These are phyloP conservation scores for Lutjanus argentimaculatus DNA, from an alignment of 2,797 vertebrate genomes.

Conservation along the genomic window DNA sequence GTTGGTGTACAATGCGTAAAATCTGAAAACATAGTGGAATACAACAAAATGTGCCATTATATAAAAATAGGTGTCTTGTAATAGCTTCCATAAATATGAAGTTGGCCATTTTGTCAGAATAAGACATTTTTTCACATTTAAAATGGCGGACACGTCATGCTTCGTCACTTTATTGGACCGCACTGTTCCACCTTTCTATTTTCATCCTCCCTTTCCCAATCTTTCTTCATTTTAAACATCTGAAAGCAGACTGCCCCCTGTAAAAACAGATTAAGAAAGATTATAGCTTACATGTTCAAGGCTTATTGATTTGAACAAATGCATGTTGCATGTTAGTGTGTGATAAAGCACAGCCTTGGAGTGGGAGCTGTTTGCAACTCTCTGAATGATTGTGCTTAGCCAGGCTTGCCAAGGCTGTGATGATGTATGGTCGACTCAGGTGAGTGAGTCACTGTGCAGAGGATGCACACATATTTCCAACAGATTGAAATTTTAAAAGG, in stretches of 20 bases:
- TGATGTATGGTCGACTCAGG: conserved; percentile 55
- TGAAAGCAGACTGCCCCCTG: conserved; percentile 26
- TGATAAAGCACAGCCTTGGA: conserved; percentile 62
- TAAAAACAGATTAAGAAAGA: conserved; percentile 68
- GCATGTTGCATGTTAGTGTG: conserved; percentile 60
- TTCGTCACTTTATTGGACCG: conserved; percentile 2
- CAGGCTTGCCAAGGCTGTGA: conserved; percentile 49
- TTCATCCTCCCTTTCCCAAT: conserved; percentile 25
- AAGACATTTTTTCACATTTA: background rate
- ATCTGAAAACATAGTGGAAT: background rate
- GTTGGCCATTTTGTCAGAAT: background rate
- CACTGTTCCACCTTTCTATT: conserved; percentile 25
- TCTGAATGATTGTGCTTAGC: conserved; percentile 57
- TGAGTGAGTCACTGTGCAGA: conserved; percentile 43
- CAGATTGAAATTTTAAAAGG: conserved; percentile 15
- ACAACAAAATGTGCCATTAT: background rate
- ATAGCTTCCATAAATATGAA: background rate
- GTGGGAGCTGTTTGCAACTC: conserved; percentile 40
- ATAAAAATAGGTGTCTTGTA: background rate
- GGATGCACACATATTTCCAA: conserved; percentile 25
- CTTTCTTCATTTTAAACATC: conserved; percentile 44
- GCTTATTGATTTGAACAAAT: conserved; percentile 63
- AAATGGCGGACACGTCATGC: background rate
- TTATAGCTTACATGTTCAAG: conserved; percentile 60
- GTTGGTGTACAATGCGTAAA: background rate